phyloP scores from a whole-genome alignment of 37 sponge, comb jelly and placozoan genomes.

The Chondrilla cf. caribensis region DNA sequence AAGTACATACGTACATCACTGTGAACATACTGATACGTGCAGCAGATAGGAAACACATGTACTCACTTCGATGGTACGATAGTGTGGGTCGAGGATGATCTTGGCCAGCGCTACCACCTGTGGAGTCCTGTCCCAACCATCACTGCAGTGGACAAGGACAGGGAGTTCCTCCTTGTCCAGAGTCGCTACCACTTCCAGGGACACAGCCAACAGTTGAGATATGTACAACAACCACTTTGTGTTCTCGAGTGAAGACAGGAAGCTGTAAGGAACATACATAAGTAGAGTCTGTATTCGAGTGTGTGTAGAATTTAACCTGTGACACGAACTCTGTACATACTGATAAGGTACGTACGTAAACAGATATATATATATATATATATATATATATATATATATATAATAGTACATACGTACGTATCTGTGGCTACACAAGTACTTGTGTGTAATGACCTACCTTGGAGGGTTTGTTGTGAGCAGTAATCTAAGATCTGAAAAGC shows the following conservation, averaged over 20 bases:
- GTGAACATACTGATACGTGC: neutral
- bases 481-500: slow-evolving; percentile 60
- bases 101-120: slow-evolving; percentile 84
- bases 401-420: slow-evolving; percentile 24
- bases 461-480: slow-evolving; percentile 19
- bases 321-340: neutral
- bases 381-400: neutral
- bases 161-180: slow-evolving; percentile 42
- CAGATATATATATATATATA: neutral
- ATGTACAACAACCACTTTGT: slow-evolving; percentile 89
- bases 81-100: slow-evolving; percentile 84
- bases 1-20: neutral
- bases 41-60: neutral
- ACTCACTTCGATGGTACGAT: slow-evolving; percentile 83
- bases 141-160: slow-evolving; percentile 93
- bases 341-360: neutral
- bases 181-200: slow-evolving; percentile 69
- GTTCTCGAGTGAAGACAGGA: slow-evolving; percentile 71
- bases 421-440: neutral
- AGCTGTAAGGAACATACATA: slow-evolving; percentile 41
- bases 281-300: neutral
- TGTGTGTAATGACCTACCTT: neutral
- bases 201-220: slow-evolving; percentile 60
- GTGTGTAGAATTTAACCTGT: neutral
- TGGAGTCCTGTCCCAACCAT: slow-evolving; percentile 95